Evolutionary conservation across 1,140 invertebrate species (phyloP), one percentile per base, ranked within the genome.

Genomic region (Pseudomyrmex sp.): DNA sequence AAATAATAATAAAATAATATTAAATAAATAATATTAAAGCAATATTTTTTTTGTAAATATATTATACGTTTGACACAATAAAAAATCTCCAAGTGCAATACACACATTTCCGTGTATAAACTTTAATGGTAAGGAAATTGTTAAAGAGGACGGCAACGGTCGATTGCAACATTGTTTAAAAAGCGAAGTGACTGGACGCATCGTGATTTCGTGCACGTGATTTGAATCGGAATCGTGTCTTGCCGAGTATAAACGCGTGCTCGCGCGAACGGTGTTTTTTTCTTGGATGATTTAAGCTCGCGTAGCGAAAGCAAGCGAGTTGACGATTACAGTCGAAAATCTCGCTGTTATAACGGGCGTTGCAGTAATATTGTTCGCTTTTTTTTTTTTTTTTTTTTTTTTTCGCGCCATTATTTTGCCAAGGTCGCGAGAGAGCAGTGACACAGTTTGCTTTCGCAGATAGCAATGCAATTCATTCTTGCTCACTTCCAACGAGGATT

Each of bases 201-300:
- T n/a, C n/a, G 52, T 15, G 85, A 75, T 63, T 86, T 54, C 15
- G 9, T 70, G 46, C 76, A 56, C 54, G 76, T 80, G 58, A 8
- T 23, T 26, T 10, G 68, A 69, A 58, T 70, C 12, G 15, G 58
- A 85, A 85, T 85, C 23, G 66, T 66, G 0, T 10, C 50, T 61
- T 23, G 13, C 58, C 23, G n/a, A 23, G 56, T 69, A 44, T 35
- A 44, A 48, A 20, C 48, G 62, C 20, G 62, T 35, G 26, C 35
- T 68, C 74, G 62, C 18, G n/a, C 4, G 73, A 46, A 44, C 13
- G 20, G 5, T 48, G 10, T 74, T 74, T 75, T 75, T 69, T 69
- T 20, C 20, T 35, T 18, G 62, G 52, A 44, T 26, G 9, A 20
- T 63, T 54, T 54, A 44, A 77, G 18, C 5, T 35, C 35, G 26